These are phyloP conservation scores for Stenoptilia bipunctidactyla DNA, from an alignment of 2,888 invertebrate species.

Conservation along the genomic window DNA sequence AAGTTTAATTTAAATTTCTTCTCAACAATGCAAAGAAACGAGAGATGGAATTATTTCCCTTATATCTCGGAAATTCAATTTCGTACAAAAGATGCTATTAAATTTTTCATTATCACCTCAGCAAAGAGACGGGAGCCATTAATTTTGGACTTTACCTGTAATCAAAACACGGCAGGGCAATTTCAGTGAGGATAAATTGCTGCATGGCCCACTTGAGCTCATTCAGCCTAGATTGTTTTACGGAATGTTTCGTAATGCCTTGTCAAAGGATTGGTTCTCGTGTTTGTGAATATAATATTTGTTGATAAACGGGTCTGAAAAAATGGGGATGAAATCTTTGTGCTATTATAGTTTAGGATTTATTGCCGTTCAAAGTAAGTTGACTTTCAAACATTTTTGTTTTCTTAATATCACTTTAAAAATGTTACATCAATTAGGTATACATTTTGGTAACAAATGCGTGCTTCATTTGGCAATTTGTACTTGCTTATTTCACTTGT, in stretches of 20 bases:
- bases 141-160: conserved; percentile 42
- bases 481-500: no score
- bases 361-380: conserved; percentile 51
- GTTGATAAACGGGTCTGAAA: conserved; percentile 6
- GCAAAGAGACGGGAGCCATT: conserved; percentile 30
- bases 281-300: conserved; percentile 11
- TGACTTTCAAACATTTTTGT: no score
- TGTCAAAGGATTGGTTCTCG: conserved; percentile 11
- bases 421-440: no score
- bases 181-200: conserved; percentile 30
- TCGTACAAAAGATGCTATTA: conserved; percentile 31
- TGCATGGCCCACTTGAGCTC: conserved; percentile 40
- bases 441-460: no score
- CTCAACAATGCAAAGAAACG: no score
- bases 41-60: no score
- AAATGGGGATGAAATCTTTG: conserved; percentile 46
- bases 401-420: no score
- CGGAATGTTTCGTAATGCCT: conserved; percentile 19
- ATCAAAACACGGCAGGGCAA: conserved; percentile 36
- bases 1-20: no score
- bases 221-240: conserved; percentile 26
- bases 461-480: no score
- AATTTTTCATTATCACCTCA: conserved; percentile 50
- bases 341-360: conserved; percentile 34
- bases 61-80: conserved; percentile 38